Conservation (phyloP, 1,140 invertebrate species). For the Pachyrhynchus sulphureomaculatus region DNA sequence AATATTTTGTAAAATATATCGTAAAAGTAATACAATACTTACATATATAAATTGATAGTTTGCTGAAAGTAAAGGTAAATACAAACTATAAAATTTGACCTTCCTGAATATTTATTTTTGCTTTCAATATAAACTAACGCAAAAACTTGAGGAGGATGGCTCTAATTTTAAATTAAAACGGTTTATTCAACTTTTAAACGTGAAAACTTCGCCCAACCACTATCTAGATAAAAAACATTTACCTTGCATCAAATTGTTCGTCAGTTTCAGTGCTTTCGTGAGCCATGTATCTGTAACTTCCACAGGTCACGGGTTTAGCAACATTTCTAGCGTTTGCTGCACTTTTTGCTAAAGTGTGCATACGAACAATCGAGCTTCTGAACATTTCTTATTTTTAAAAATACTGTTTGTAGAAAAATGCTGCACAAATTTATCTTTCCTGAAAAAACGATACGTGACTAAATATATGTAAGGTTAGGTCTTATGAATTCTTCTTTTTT, state of each 20-base stretch:
- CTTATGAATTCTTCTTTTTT: no score
- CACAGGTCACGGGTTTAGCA: not conserved
- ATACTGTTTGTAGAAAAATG: not conserved
- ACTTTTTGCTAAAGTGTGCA: constrained; percentile 35
- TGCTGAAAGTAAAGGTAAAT: no score
- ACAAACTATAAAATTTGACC: no score
- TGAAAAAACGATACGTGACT: no score
- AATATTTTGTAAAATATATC: not conserved
- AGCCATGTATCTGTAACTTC: constrained; percentile 11
- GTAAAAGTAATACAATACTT: not conserved
- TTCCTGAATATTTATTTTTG: no score
- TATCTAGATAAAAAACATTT: not conserved
- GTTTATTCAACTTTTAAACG: not conserved
- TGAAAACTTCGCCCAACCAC: not conserved
- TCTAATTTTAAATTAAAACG: not conserved
- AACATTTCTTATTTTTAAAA: constrained; percentile 39
- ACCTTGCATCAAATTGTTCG: constrained; percentile 47
- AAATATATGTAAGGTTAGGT: no score
- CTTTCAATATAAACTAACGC: no score
- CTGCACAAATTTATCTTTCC: no score
- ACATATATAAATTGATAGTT: not conserved
- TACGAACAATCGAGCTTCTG: constrained; percentile 38
- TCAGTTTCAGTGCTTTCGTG: constrained; percentile 47
- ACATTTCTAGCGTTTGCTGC: constrained; percentile 14
- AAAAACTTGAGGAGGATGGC: no score